Evolutionary conservation across 2,888 invertebrate species (phyloP).

Genomic region (Globia sparganii): DNA sequence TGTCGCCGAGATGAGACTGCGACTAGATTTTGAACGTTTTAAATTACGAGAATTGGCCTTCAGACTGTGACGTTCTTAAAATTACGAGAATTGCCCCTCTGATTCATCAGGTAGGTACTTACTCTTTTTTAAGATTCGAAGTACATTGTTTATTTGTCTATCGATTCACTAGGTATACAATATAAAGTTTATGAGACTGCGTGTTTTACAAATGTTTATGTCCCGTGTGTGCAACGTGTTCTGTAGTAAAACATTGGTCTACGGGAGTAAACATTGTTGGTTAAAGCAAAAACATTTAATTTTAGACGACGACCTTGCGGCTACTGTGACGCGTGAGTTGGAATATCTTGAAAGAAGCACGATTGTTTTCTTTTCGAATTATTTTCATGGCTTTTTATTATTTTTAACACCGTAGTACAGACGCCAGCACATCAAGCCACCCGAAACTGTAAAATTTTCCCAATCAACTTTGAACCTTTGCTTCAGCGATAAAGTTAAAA

Average conservation of each 20-base stretch:
- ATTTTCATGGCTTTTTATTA: conserved; percentile 31
- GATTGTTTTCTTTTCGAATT: conserved; percentile 47
- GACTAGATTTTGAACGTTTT: too few species aligned
- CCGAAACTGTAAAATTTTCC: too few species aligned
- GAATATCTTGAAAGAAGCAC: conserved; percentile 39
- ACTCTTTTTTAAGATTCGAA: neutral
- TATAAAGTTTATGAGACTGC: conserved; percentile 31
- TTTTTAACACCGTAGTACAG: neutral
- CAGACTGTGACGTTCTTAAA: too few species aligned
- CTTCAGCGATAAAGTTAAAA: too few species aligned
- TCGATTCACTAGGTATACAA: conserved; percentile 4
- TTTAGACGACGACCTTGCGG: conserved; percentile 68
- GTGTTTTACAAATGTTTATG: conserved; percentile 39
- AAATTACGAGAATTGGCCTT: too few species aligned
- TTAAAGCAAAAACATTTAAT: conserved; percentile 63
- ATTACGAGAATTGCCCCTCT: too few species aligned
- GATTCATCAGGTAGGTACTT: neutral
- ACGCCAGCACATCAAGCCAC: too few species aligned
- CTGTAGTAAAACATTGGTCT: conserved; percentile 48
- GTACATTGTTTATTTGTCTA: conserved; percentile 26
- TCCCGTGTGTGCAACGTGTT: conserved; percentile 27
- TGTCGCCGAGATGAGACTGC: too few species aligned
- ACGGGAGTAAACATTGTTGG: conserved; percentile 61
- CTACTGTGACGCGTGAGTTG: conserved; percentile 40
- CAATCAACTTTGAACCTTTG: too few species aligned